phyloP scores from a whole-genome alignment of 2,888 invertebrate species.

The Diploptera punctata region DNA sequence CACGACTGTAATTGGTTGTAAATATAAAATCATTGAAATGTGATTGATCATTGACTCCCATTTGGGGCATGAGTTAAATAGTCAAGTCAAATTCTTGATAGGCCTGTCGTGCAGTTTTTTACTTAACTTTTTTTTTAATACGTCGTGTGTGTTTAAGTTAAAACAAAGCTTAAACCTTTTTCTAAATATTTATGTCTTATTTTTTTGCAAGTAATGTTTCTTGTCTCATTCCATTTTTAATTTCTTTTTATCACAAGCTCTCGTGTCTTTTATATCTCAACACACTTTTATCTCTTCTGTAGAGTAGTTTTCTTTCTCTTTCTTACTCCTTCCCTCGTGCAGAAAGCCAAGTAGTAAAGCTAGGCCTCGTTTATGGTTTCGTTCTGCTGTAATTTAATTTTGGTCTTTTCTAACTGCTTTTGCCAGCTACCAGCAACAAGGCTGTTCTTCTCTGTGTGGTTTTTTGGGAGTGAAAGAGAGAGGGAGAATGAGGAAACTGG shows the following conservation, averaged over 20 bases:
- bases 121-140: no score
- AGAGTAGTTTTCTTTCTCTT: not conserved
- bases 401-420: slow-evolving; percentile 26
- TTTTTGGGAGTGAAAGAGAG: not conserved
- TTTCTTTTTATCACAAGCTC: not conserved
- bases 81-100: no score
- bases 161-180: not conserved
- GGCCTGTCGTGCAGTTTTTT: no score
- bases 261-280: not conserved
- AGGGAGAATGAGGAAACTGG: not conserved
- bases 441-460: slow-evolving; percentile 17
- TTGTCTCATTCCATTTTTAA: not conserved
- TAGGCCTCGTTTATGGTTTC: slow-evolving; percentile 13
- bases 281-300: slow-evolving; percentile 7
- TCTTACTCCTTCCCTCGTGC: not conserved
- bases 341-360: not conserved
- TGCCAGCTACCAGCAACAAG: not conserved
- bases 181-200: not conserved
- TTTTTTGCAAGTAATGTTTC: not conserved
- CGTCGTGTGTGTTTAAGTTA: no score
- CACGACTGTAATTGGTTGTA: no score
- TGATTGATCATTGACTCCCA: no score
- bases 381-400: slow-evolving; percentile 28
- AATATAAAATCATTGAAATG: no score
- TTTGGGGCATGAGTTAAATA: no score